Evolutionary conservation across 2,888 invertebrate species (phyloP), one percentile per base, ranked within the genome.

Genomic region (Apamea monoglypha): DNA sequence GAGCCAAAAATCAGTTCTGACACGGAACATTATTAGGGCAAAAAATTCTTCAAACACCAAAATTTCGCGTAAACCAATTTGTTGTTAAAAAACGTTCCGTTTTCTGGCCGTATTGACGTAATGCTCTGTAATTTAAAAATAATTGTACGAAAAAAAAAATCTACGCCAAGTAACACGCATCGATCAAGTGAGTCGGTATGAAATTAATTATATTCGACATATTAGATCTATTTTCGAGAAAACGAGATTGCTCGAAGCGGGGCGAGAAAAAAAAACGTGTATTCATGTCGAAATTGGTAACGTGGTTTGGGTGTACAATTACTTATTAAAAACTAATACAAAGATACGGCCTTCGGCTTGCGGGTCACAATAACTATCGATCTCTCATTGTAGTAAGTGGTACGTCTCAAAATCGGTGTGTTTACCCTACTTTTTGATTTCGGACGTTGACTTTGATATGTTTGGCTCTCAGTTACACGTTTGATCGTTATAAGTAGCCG

Each of bases 201-300:
- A 95, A 96, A 96, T 96, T 96, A 96, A 96, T 96, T 96, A 96
- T 95, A 95, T 96, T 95, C 95, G 94, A 95, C 95, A 94, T 96
- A 96, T 96, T 95, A 96, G 96, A 95, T 95, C 95, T 95, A 95
- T 96, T 96, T 96, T 96, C 94, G 95, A 96, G 96, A 95, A 96
- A 96, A 96, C 96, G 93, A 96, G 96, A 95, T 95, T 94, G 96
- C 94, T 94, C 83, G 86, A 89, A 94, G 94, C 94, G 93, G 92
- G 92, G 91, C 91, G 92, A 92, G 93, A 95, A 93, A 94, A 94
- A 94, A 92, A 91, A 93, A 95, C 95, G 88, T 92, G 95, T 96
- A 95, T 95, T 95, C 95, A 94, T 95, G 95, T 93, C 90, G 96
- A 96, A 96, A 96, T 96, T 94, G 93, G 95, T 96, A 95, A 94